A percentile compares a stretch with the other conserved stretches of the same genome.
These are phyloP conservation scores for Masticophis lateralis DNA, from an alignment of 2,797 vertebrate species.

Conservation along the genomic window DNA sequence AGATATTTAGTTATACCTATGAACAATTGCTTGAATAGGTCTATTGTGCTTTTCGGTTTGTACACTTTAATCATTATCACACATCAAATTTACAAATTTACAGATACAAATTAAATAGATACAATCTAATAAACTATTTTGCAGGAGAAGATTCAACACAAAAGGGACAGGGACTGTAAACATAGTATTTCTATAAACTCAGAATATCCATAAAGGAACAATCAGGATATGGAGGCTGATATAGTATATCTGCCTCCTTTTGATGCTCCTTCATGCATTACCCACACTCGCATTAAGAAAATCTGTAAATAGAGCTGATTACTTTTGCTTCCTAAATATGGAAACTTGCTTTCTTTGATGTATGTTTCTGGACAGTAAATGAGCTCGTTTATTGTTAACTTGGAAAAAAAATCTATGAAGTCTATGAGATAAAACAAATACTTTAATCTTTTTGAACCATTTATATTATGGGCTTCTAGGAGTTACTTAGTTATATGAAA, in stretches of 20 bases:
- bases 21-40: not conserved
- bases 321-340: not conserved
- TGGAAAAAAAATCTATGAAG: not conserved
- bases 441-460: not conserved
- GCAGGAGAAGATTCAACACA: not conserved
- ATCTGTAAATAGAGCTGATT: not conserved
- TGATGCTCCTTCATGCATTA: not conserved
- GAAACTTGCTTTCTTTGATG: not conserved
- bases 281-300: not conserved
- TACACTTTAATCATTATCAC: not conserved
- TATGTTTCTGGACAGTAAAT: not conserved
- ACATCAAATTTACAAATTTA: not conserved
- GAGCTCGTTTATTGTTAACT: not conserved
- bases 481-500: not conserved
- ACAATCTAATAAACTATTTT: not conserved
- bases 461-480: not conserved
- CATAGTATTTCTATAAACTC: not conserved
- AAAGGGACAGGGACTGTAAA: no score
- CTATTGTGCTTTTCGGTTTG: not conserved
- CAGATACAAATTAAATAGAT: not conserved
- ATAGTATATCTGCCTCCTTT: not conserved
- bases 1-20: not conserved
- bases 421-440: not conserved
- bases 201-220: not conserved
- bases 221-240: not conserved